A percentile compares a stretch with the other conserved stretches of the same genome.
phyloP scores from a whole-genome alignment of 1,140 invertebrate species.

The Leptinotarsa defecta region DNA sequence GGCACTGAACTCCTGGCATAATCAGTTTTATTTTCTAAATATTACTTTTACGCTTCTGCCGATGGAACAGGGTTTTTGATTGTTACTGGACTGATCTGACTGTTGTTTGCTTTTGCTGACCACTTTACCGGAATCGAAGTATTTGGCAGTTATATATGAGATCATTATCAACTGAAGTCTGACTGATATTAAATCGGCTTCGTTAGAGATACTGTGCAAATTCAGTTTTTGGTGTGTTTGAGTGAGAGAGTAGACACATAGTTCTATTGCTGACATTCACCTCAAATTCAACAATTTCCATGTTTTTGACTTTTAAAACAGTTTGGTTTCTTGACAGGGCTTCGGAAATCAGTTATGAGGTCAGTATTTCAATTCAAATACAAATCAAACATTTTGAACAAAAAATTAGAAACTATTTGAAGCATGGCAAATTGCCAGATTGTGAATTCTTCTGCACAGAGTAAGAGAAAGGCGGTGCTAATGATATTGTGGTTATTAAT shows the following conservation, averaged over 20 bases:
- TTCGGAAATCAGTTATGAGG: background rate
- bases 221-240: slow-evolving; percentile 7
- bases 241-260: slow-evolving; percentile 11
- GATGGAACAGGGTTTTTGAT: slow-evolving; percentile 24
- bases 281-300: background rate
- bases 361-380: background rate
- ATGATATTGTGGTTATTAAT: slow-evolving; percentile 39
- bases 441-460: slow-evolving; percentile 13
- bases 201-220: slow-evolving; percentile 15
- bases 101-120: slow-evolving; percentile 14
- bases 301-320: no score
- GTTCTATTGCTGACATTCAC: background rate
- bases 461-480: slow-evolving; percentile 42
- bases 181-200: slow-evolving; percentile 7
- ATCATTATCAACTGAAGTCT: background rate
- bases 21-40: slow-evolving; percentile 22
- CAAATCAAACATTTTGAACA: background rate
- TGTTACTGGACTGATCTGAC: slow-evolving; percentile 21
- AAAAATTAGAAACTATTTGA: background rate
- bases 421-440: background rate
- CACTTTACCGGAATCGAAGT: background rate
- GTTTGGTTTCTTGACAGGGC: no score
- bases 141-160: background rate
- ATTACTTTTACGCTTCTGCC: slow-evolving; percentile 11
- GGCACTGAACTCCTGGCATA: no score